Conservation (phyloP, 2,888 invertebrate genomes). For the Campoplex capitator region DNA sequence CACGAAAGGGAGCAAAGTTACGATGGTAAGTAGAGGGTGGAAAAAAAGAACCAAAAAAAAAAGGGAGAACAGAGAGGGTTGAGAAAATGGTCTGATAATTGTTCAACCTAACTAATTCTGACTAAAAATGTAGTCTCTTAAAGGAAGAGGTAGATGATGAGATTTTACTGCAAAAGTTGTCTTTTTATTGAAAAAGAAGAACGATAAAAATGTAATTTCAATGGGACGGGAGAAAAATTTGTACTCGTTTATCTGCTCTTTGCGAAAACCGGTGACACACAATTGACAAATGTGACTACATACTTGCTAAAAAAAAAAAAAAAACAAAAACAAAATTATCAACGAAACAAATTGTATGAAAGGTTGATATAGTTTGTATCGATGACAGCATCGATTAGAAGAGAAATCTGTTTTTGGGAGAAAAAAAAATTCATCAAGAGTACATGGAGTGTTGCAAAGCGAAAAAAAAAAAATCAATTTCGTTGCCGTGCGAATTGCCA, state of each 20-base stretch:
- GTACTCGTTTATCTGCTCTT: neutral
- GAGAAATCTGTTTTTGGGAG: too few species aligned
- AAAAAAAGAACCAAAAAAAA: neutral
- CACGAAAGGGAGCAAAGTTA: constrained; percentile 28
- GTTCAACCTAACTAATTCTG: neutral
- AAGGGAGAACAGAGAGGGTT: constrained; percentile 1
- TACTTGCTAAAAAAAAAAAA: too few species aligned
- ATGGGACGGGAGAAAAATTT: neutral
- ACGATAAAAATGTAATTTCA: neutral
- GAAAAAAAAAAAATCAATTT: neutral
- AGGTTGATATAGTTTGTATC: neutral
- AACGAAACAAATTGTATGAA: neutral
- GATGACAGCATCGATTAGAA: neutral
- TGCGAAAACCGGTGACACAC: neutral
- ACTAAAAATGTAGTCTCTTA: neutral
- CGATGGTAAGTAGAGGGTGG: neutral
- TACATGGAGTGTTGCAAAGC: too few species aligned
- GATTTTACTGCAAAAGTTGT: neutral
- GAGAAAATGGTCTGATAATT: constrained; percentile 32
- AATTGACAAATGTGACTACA: neutral
- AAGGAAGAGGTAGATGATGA: neutral
- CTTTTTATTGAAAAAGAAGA: neutral
- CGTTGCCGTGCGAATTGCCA: constrained; percentile 1
- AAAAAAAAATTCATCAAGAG: too few species aligned
- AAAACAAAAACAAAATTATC: neutral